Conservation (phyloP, 2,888 invertebrate genomes). For the Tenthredo livida region DNA sequence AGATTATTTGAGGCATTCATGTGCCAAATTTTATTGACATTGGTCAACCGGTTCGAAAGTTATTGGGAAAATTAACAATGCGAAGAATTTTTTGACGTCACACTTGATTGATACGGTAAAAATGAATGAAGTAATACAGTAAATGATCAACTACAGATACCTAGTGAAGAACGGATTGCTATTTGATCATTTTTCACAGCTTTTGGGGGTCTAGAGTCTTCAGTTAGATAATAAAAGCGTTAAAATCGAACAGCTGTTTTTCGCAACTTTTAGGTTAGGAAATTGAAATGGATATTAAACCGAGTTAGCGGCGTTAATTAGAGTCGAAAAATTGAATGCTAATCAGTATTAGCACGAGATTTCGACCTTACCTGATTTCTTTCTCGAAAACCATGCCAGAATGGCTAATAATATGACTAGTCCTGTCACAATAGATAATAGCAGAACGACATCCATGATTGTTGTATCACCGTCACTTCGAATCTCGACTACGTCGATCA, state of each 20-base stretch:
- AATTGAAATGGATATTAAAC: neutral
- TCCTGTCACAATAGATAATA: constrained; percentile 64
- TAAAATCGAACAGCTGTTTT: constrained; percentile 57
- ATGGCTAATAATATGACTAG: constrained; percentile 57
- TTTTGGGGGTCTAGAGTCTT: neutral
- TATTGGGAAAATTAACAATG: neutral
- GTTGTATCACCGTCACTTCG: neutral
- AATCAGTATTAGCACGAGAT: neutral
- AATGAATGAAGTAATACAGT: neutral
- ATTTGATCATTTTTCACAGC: neutral
- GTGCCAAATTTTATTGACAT: neutral
- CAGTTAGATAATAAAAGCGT: neutral
- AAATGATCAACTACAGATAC: neutral
- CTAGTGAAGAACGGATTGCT: no score
- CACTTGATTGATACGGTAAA: neutral
- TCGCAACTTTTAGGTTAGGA: constrained; percentile 52
- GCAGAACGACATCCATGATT: constrained; percentile 70
- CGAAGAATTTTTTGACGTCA: neutral
- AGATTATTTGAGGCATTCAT: neutral
- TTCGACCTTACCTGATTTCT: constrained; percentile 62
- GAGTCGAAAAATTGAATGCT: neutral
- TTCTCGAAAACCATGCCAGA: constrained; percentile 64
- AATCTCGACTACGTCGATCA: neutral
- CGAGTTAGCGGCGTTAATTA: constrained; percentile 48
- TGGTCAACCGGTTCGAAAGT: neutral